Evolutionary conservation across 2,113 vertebrate genomes (phyloP).

Genomic region (Gymnobelideus leadbeateri): DNA sequence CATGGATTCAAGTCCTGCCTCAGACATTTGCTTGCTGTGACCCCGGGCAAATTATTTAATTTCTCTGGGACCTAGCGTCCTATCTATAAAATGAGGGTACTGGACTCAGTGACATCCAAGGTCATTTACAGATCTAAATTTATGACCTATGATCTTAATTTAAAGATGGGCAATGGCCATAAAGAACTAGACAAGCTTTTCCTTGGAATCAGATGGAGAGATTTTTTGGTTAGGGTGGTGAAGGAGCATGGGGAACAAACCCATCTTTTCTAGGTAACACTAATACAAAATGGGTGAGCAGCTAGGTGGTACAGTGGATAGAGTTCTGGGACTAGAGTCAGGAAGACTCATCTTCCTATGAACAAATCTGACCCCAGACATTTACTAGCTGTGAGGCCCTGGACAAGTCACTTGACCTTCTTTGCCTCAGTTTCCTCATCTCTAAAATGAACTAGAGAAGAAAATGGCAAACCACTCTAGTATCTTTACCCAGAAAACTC

Average conservation of each 20-base stretch:
- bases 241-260: not conserved
- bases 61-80: not conserved
- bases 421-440: not conserved
- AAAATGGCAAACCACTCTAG: no score
- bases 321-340: not conserved
- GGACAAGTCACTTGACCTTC: not conserved
- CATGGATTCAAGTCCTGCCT: not conserved
- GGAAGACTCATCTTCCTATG: not conserved
- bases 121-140: not conserved
- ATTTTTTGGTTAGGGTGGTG: not conserved
- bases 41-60: not conserved
- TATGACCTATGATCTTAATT: not conserved
- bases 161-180: not conserved
- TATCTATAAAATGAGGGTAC: not conserved
- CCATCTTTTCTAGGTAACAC: not conserved
- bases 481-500: no score
- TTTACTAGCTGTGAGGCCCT: no score
- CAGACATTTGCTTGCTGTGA: not conserved
- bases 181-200: not conserved
- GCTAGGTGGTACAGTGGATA: not conserved
- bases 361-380: no score
- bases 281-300: not conserved
- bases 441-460: no score
- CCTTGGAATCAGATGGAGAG: not conserved
- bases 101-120: not conserved